Evolutionary conservation across 2,888 invertebrate species (phyloP).

Genomic region (Cyclophora albipunctata): DNA sequence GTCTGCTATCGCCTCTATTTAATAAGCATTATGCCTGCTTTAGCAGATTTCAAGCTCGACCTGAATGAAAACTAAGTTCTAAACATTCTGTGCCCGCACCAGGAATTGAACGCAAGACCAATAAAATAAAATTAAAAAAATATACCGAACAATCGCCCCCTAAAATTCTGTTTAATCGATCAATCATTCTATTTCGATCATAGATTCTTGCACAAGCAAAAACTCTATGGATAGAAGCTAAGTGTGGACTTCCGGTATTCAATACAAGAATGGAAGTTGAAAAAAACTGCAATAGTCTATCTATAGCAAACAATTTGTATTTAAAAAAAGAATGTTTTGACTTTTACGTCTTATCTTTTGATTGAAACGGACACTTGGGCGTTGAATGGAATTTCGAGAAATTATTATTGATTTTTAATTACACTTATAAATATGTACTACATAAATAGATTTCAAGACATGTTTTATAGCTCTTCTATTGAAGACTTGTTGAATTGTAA

Average conservation of each 20-base stretch:
- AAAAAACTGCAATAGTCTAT: slow-evolving; percentile 6
- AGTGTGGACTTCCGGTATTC: slow-evolving; percentile 52
- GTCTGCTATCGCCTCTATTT: too few relatives aligned
- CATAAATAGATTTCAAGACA: neutral
- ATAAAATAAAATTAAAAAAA: too few relatives aligned
- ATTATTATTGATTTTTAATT: slow-evolving; percentile 21
- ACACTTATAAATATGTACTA: too few relatives aligned
- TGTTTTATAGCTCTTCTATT: neutral
- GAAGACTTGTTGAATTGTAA: too few relatives aligned
- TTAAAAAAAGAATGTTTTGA: slow-evolving; percentile 54
- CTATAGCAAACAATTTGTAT: slow-evolving; percentile 38
- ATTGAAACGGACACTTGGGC: slow-evolving; percentile 44
- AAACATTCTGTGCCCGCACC: too few relatives aligned
- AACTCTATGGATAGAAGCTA: slow-evolving; percentile 9
- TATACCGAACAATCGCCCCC: slow-evolving; percentile 17
- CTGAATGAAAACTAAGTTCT: too few relatives aligned
- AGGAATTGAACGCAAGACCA: too few relatives aligned
- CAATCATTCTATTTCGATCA: slow-evolving; percentile 17
- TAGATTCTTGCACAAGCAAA: slow-evolving; percentile 16
- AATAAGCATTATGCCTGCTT: too few relatives aligned
- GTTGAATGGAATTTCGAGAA: slow-evolving; percentile 47
- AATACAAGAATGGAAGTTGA: slow-evolving; percentile 28
- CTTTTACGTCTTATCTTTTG: slow-evolving; percentile 29
- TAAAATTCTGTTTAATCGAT: slow-evolving; percentile 22
- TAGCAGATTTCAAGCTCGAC: too few relatives aligned